phyloP scores from a whole-genome alignment of 1,140 invertebrate genomes.

The Drosophila eugracilis region DNA sequence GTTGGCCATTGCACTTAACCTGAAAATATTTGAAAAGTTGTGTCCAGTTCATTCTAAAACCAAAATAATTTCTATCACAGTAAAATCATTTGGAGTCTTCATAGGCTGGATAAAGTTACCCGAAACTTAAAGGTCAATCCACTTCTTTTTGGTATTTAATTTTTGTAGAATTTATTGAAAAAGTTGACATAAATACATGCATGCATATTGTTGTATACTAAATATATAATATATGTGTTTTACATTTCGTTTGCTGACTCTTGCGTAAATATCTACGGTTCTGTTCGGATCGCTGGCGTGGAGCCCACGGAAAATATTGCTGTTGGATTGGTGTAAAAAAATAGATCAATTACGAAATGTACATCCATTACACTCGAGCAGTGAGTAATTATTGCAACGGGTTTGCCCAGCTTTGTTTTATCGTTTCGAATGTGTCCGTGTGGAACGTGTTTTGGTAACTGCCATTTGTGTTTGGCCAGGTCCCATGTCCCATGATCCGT shows the following conservation, averaged over 20 bases:
- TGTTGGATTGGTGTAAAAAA: constrained; percentile 63
- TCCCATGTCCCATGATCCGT: not conserved
- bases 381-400: constrained; percentile 74
- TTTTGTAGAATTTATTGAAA: constrained; percentile 84
- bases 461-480: constrained; percentile 8
- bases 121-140: not conserved
- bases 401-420: constrained; percentile 64
- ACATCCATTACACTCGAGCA: constrained; percentile 52
- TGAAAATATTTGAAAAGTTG: too few relatives aligned
- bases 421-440: constrained; percentile 12
- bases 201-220: constrained; percentile 84
- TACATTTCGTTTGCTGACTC: constrained; percentile 57
- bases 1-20: constrained; percentile 54
- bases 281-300: constrained; percentile 38
- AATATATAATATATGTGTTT: constrained; percentile 81
- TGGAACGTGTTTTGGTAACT: constrained; percentile 24
- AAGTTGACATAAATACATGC: constrained; percentile 85
- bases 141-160: not conserved
- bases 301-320: constrained; percentile 52
- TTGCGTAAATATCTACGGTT: constrained; percentile 77
- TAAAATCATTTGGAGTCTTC: too few relatives aligned
- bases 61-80: too few relatives aligned
- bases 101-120: not conserved
- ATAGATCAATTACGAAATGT: constrained; percentile 74
- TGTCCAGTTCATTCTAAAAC: too few relatives aligned